These are phyloP conservation scores for Sisyra nigra DNA, from an alignment of 2,888 invertebrate genomes.

Conservation along the genomic window DNA sequence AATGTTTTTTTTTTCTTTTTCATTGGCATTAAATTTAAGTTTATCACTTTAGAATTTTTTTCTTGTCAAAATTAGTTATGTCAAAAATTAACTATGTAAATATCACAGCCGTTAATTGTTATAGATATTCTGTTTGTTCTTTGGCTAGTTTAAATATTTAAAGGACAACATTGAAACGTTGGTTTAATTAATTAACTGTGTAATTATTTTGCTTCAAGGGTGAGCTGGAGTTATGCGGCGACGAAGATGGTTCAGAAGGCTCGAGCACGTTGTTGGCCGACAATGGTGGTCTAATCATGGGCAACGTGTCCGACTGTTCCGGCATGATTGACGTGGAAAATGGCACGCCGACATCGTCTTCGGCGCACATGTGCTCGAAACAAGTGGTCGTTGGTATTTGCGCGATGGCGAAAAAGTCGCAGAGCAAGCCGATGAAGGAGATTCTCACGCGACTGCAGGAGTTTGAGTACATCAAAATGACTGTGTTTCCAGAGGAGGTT, in stretches of 20 bases:
- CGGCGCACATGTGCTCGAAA: constrained; percentile 42
- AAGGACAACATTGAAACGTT: not conserved
- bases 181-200: not conserved
- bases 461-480: constrained; percentile 89
- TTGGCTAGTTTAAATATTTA: not conserved
- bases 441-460: constrained; percentile 90
- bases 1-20: too few species aligned
- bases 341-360: constrained; percentile 39
- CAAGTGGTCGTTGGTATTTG: constrained; percentile 96
- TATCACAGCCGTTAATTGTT: too few species aligned
- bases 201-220: constrained; percentile 32
- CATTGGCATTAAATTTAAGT: too few species aligned
- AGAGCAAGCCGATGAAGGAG: constrained; percentile 98
- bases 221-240: constrained; percentile 62
- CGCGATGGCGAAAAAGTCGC: constrained; percentile 99
- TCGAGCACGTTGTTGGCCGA: constrained; percentile 28
- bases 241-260: constrained; percentile 33
- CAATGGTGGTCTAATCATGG: constrained; percentile 20
- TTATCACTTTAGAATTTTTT: too few species aligned
- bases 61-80: too few species aligned
- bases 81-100: too few species aligned
- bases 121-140: too few species aligned
- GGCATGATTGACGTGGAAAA: constrained; percentile 20
- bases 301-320: not conserved
- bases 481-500: constrained; percentile 90